Base-by-base conservation (phyloP, 2,888 invertebrate genomes). In the Polydrusus pterygomalis region DNA sequence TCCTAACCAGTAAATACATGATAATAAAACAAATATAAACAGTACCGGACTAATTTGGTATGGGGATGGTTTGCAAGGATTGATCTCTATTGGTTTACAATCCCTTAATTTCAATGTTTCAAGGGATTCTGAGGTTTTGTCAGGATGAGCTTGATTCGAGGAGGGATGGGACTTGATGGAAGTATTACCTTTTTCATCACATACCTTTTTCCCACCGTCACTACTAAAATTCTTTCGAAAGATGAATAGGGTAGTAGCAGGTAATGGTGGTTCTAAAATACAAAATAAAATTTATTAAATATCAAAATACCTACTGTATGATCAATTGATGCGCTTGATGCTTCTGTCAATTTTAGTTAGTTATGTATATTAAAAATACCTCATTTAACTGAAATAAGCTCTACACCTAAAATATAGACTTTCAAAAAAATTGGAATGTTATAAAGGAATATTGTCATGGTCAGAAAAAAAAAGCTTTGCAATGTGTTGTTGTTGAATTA, bases 121-220 rank as follows among this genome's bases (percentile, higher is more conserved):
- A n/a, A 20, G 63, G 43, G 38, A 15, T 30, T 49, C 15, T 17
- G 56, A 18, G 38, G 43, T 40, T 45, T 47, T 69, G 54, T 43
- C 20, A 38, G 65, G 25, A 25, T 49, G 11, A 15, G 43, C 45
- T 25, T 51, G 30, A 43, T 73, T 51, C 17, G 58, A 25, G 69
- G 68, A 64, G 34, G 77, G 77, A 60, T 73, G 62, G 58, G 78
- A 68, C 76, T 69, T 68, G 38, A 78, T 75, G 30, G 74, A 20
- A n/a, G 51, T 9, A 11, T 34, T 45, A 72, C 47, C 70, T 51
- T 56, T 58, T 73, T 78, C 78, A 67, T 79, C 79, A 77, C 80
- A 54, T 82, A 82, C 83, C 83, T 83, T 82, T 76, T 80, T 79
- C 15, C 73, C 77, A 17, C 62, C 76, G 73, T 80, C 80, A 62